A percentile compares a stretch with the other conserved stretches of the same genome.
phyloP scores from a whole-genome alignment of 2,797 vertebrate genomes.

The Anisognathus igniventris region DNA sequence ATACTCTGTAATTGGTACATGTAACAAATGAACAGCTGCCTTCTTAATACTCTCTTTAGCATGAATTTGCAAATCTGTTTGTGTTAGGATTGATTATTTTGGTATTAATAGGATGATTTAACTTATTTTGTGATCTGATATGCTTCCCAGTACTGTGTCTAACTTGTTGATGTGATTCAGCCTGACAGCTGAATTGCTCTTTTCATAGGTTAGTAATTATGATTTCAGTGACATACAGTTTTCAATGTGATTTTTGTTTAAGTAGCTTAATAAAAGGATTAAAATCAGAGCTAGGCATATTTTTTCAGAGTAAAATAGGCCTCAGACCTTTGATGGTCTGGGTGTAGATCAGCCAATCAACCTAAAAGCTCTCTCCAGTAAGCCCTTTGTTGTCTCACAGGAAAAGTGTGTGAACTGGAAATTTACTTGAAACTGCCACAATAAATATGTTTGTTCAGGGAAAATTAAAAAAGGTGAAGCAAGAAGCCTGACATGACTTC shows the following conservation, averaged over 20 bases:
- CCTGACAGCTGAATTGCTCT: constrained; percentile 16
- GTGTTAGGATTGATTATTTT: neutral
- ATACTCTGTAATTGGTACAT: neutral
- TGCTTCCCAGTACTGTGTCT: neutral
- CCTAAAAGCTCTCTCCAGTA: neutral
- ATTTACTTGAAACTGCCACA: constrained; percentile 36
- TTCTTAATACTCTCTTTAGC: neutral
- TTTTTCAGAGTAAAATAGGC: neutral
- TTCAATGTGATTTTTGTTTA: constrained; percentile 21
- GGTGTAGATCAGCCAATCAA: neutral
- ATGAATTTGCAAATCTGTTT: neutral
- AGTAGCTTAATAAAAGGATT: constrained; percentile 5
- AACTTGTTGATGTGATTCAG: constrained; percentile 13
- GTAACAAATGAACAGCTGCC: neutral
- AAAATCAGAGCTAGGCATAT: neutral
- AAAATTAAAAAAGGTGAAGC: constrained; percentile 48
- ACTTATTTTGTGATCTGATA: neutral
- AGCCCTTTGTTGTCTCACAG: constrained; percentile 1
- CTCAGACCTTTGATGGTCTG: neutral
- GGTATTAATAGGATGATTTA: neutral
- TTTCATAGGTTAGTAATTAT: constrained; percentile 12
- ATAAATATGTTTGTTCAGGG: constrained; percentile 59
- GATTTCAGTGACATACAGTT: neutral
- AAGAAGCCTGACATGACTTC: constrained; percentile 39
- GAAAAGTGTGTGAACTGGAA: neutral